Base-by-base conservation (phyloP, 2,888 invertebrate genomes). In the Lasioglossum lativentre region DNA sequence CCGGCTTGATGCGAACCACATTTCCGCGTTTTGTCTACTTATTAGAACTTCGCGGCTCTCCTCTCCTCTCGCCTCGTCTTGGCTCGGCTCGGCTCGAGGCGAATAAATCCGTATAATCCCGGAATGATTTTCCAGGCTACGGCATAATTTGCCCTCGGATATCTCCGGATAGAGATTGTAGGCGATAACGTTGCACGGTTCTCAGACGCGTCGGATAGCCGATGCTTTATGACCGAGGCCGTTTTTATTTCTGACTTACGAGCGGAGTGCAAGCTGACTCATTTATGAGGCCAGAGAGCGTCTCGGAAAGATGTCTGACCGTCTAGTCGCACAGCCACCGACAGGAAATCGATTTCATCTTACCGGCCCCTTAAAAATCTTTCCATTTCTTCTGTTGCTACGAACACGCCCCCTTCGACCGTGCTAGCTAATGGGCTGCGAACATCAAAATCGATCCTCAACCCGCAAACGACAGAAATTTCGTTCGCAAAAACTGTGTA, bases 191-290 rank as follows among this genome's bases (percentile, higher is more conserved):
- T 80, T 79, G 70, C 74, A 34, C 47, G 83, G 63, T 59, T 75
- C 30, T 42, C 45, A 16, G 68, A 47, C 70, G 42, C 23, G 59
- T 42, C 66, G 63, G 63, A 38, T 56, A 71, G 27, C n/a, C 59
- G 59, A 42, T 81, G 83, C 76, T 89, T 89, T 85, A 90, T 74
- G 72, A 78, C 75, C 80, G 16, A 27, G 30, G 70, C 38, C 82
- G 75, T 88, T 89, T 90, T 89, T 88, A 88, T 83, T 90, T 80
- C 79, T 82, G 82, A 88, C 86, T 89, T 89, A 90, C 78, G 72
- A 59, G 27, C 40, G 73, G 74, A 68, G 72, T 68, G 85, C 72
- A 27, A 59, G 80, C 83, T 90, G 89, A 88, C 81, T 90, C 88
- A 88, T 90, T 90, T 89, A 90, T 88, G 86, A 88, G 82, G 83